Evolutionary conservation across 2,888 invertebrate genomes (phyloP).

Genomic region (Leucoptera coffeella): DNA sequence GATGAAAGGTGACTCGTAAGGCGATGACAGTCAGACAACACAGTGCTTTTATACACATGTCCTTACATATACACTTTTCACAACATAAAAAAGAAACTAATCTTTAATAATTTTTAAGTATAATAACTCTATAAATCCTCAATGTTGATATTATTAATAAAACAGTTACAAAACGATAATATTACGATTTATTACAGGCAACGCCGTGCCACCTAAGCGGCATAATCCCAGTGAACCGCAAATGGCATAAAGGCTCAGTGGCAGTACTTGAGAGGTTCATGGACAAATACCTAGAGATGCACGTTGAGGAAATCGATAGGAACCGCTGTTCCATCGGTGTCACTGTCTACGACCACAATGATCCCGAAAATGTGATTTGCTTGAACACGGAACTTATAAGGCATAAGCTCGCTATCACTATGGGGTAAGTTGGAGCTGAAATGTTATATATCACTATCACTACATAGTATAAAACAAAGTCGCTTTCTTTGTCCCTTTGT

Average conservation of each 20-base stretch:
- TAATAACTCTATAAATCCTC: too few species aligned
- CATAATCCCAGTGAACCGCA: conserved; percentile 26
- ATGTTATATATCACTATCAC: conserved; percentile 1
- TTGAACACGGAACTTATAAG: conserved; percentile 33
- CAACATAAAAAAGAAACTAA: too few species aligned
- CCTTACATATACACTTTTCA: too few species aligned
- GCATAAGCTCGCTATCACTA: conserved; percentile 26
- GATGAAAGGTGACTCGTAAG: too few species aligned
- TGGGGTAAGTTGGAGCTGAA: conserved; percentile 18
- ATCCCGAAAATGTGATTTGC: conserved; percentile 17
- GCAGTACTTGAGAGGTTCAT: conserved; percentile 17
- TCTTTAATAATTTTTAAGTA: too few species aligned
- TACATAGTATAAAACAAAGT: too few species aligned
- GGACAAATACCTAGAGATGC: conserved; percentile 16
- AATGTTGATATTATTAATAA: too few species aligned
- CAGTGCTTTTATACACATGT: too few species aligned
- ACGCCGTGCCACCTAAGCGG: conserved; percentile 34
- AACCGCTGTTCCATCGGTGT: conserved; percentile 22
- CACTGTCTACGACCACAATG: conserved; percentile 18
- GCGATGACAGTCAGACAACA: too few species aligned
- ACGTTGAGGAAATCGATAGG: conserved; percentile 17
- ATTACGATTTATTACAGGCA: conserved; percentile 13
- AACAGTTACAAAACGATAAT: neutral
- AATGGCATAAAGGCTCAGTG: conserved; percentile 26
- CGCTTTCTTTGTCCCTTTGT: too few species aligned